Conservation (phyloP, 2,888 invertebrate genomes). For the Gastrophysa polygoni region DNA sequence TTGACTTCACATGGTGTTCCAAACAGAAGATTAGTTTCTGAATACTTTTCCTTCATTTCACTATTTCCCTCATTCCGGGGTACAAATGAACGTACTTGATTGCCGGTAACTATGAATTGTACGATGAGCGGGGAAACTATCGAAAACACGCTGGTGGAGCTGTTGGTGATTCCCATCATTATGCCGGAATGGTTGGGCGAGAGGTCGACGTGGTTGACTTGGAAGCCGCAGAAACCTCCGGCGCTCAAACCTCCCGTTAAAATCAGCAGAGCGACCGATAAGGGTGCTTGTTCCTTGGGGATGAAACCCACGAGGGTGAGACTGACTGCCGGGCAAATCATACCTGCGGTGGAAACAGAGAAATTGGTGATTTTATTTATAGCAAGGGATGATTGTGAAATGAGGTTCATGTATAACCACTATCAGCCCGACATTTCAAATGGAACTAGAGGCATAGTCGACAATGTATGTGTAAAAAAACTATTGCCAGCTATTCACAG, state of each 20-base stretch:
- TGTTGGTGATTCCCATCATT: conserved; percentile 85
- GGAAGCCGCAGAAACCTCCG: conserved; percentile 75
- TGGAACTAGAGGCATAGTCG: no score
- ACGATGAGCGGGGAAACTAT: conserved; percentile 79
- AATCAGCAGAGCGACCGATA: conserved; percentile 70
- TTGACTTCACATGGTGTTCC: no score
- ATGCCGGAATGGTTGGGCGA: conserved; percentile 85
- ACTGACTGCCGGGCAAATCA: neutral
- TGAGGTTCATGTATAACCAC: no score
- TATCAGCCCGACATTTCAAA: no score
- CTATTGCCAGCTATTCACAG: no score
- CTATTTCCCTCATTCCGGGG: no score
- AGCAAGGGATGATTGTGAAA: no score
- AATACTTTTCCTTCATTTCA: no score
- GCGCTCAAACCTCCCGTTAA: conserved; percentile 77
- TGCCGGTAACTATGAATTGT: conserved; percentile 67
- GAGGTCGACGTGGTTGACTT: conserved; percentile 81
- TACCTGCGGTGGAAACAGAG: neutral
- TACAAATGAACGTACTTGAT: conserved; percentile 66
- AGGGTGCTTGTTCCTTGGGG: conserved; percentile 62
- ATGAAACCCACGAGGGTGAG: conserved; percentile 62
- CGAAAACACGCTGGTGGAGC: conserved; percentile 76
- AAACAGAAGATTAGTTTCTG: no score
- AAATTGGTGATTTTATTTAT: no score
- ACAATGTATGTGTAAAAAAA: no score